Evolutionary conservation across 2,113 vertebrate genomes (phyloP).

Genomic region (Kryptolebias marmoratus): DNA sequence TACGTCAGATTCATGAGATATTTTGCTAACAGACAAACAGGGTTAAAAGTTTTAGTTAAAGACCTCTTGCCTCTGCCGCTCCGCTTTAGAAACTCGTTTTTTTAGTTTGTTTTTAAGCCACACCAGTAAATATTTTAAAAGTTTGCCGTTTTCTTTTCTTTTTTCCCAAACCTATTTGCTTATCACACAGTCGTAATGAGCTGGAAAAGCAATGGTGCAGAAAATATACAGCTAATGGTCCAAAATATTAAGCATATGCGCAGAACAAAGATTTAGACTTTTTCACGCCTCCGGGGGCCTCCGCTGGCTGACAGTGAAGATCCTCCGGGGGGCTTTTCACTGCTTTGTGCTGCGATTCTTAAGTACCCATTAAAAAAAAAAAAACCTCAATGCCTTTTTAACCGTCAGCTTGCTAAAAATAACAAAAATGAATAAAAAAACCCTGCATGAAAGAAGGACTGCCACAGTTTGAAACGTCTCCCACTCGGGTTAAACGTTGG

Average conservation of each 20-base stretch:
- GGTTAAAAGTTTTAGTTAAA: no score
- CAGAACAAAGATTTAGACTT: constrained; percentile 57
- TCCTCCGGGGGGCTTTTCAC: constrained; percentile 53
- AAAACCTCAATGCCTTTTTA: constrained; percentile 49
- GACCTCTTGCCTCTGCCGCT: no score
- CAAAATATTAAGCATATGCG: constrained; percentile 56
- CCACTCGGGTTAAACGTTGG: constrained; percentile 5
- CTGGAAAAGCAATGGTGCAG: constrained; percentile 49
- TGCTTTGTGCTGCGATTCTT: constrained; percentile 54
- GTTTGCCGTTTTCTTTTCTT: not conserved
- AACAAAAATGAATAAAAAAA: constrained; percentile 41
- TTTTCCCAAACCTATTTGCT: constrained; percentile 17
- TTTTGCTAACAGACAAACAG: no score
- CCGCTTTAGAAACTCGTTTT: no score
- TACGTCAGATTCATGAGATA: no score
- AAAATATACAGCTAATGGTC: constrained; percentile 65
- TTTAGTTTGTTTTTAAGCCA: not conserved
- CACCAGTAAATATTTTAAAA: constrained; percentile 27
- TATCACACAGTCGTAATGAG: constrained; percentile 57
- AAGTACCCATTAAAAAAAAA: constrained; percentile 64
- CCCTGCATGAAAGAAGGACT: constrained; percentile 43
- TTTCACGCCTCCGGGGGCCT: constrained; percentile 48
- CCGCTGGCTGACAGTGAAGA: constrained; percentile 43
- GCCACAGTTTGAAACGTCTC: constrained; percentile 29
- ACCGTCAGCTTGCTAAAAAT: constrained; percentile 62